Base-by-base conservation (phyloP, 2,113 vertebrate species). In the Odontophorus gujanensis region DNA sequence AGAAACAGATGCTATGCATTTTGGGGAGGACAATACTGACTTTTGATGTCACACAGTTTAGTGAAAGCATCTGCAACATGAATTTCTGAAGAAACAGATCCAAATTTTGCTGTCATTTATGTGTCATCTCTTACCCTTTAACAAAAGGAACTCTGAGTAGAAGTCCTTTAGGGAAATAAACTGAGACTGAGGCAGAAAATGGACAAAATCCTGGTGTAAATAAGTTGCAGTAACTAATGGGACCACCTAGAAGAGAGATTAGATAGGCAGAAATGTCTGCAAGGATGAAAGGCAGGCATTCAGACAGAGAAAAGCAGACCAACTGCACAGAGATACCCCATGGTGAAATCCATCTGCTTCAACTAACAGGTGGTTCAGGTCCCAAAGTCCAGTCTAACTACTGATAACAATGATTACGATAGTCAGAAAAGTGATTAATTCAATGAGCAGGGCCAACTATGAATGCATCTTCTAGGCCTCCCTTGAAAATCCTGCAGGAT, bases 331-430 rank as follows among this genome's bases (percentile, higher is more conserved):
- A 59, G 34, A 16, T 51, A 25, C 7, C 1, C 0, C 65, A 19
- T 57, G 53, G 72, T 4, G 26, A 50, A 76, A 67, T 24, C 25
- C 51, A 32, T 43, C 34, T 78, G 15, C 51, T 77, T 30, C 68
- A 30, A 1, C 15, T 7, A 32, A 2, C 19, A 17, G 6, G 9
- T 0, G 2, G 40, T 24, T 6, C 34, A 50, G 6, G 8, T 17
- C 25, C 50, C 38, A 50, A 68, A 50, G 0, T 34, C 34, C 45
- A 40, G 7, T 24, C 8, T 0, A 15, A 13, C 48, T 73, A 20
- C 1, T 7, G 14, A 36, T 18, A 18, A 38, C 8, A 1, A 4
- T 1, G 43, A 4, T 25, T 42, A 45, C 28, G 8, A 6, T 28
- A 28, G 19, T 13, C 19, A 32, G 28, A 21, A 45, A 11, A 57